A percentile compares a stretch with the other conserved stretches of the same genome.
Evolutionary conservation across 1,140 invertebrate genomes (phyloP).

Genomic region (Habropoda laboriosa): DNA sequence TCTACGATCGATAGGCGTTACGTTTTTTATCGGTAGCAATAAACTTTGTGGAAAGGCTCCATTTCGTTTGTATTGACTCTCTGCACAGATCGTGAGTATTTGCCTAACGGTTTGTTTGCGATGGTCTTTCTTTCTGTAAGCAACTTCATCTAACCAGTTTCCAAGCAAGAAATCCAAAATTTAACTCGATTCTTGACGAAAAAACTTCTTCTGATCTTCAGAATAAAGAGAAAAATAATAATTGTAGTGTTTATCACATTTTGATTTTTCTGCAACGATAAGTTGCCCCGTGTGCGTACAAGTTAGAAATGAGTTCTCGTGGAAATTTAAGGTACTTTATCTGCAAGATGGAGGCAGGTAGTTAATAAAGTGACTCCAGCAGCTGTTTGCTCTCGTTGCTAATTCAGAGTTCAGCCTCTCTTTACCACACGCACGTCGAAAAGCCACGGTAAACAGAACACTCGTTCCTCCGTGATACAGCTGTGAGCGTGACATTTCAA

Average conservation of each 20-base stretch:
- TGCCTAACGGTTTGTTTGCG: too few relatives aligned
- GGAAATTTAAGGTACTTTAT: not conserved
- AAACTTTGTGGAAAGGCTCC: too few relatives aligned
- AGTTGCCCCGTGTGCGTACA: not conserved
- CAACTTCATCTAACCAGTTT: too few relatives aligned
- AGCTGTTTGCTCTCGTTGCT: constrained; percentile 30
- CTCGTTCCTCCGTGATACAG: constrained; percentile 14
- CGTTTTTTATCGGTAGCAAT: not conserved
- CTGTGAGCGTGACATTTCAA: constrained; percentile 8
- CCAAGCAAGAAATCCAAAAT: too few relatives aligned
- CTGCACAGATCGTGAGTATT: too few relatives aligned
- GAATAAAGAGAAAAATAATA: too few relatives aligned
- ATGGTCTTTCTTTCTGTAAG: too few relatives aligned
- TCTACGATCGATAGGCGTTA: constrained; percentile 20
- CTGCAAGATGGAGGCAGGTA: not conserved
- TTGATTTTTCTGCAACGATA: not conserved
- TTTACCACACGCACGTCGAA: constrained; percentile 1
- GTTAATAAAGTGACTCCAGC: constrained; percentile 20
- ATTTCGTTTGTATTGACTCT: too few relatives aligned
- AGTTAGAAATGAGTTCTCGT: not conserved
- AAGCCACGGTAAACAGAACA: constrained; percentile 31
- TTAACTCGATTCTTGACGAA: too few relatives aligned
- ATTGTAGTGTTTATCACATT: not conserved
- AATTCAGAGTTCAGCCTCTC: constrained; percentile 35
- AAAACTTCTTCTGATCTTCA: too few relatives aligned